These are phyloP conservation scores for Silurus asotus DNA, from an alignment of 2,113 vertebrate genomes.

Conservation along the genomic window DNA sequence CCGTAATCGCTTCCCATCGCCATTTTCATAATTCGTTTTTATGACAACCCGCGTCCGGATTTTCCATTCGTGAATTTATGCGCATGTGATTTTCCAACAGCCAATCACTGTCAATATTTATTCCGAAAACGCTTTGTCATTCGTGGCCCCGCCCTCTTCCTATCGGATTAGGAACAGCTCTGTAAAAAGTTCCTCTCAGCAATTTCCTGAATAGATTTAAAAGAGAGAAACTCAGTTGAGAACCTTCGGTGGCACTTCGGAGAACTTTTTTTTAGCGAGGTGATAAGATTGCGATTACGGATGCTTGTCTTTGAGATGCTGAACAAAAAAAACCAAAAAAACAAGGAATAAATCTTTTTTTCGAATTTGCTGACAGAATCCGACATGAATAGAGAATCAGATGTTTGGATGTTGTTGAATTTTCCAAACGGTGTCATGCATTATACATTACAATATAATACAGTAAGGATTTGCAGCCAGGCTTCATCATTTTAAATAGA, in stretches of 20 bases:
- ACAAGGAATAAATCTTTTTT: background rate
- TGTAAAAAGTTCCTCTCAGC: background rate
- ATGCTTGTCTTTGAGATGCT: conserved; percentile 1
- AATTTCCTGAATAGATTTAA: background rate
- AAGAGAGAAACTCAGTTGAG: background rate
- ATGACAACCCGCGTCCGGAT: background rate
- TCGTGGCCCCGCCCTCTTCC: background rate
- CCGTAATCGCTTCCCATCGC: background rate
- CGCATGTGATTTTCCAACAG: background rate
- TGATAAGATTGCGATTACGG: background rate
- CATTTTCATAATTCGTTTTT: conserved; percentile 25
- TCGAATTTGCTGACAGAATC: conserved; percentile 25
- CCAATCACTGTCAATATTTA: conserved; percentile 34
- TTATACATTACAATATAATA: conserved; percentile 23
- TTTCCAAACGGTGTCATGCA: conserved; percentile 18
- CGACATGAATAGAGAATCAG: conserved; percentile 1
- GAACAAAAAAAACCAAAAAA: background rate
- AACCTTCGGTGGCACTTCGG: background rate
- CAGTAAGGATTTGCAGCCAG: conserved; percentile 3
- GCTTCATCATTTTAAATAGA: background rate
- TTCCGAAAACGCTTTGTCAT: conserved; percentile 6
- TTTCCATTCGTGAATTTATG: background rate
- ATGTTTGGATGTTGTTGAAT: conserved; percentile 1
- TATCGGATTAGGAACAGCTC: background rate
- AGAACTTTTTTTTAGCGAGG: background rate